phyloP scores from a whole-genome alignment of 1,140 invertebrate genomes.

The Pogonomyrmex barbatus region DNA sequence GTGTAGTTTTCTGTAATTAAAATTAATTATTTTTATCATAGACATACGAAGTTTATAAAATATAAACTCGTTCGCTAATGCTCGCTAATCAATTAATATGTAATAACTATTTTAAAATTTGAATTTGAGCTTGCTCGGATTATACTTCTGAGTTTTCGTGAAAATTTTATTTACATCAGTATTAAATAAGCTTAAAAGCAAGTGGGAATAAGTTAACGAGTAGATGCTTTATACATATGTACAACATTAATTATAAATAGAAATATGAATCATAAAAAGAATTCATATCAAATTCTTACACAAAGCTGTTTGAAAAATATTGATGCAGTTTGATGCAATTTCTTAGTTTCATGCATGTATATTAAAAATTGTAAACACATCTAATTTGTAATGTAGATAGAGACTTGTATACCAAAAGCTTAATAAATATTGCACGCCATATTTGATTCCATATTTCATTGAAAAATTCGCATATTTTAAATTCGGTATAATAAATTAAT shows the following conservation, averaged over 20 bases:
- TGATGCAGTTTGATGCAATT: not conserved
- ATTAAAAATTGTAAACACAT: not conserved
- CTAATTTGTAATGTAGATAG: not conserved
- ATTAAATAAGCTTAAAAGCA: not conserved
- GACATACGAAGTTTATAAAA: not conserved
- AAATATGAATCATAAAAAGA: not conserved
- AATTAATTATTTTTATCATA: not conserved
- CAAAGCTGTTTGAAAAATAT: not conserved
- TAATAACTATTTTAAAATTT: slow-evolving; percentile 20
- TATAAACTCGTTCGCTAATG: not conserved
- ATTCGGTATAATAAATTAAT: not conserved
- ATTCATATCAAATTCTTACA: slow-evolving; percentile 11
- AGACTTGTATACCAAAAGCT: not conserved
- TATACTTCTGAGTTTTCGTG: slow-evolving; percentile 3
- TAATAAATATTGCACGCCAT: slow-evolving; percentile 1
- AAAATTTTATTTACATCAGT: slow-evolving; percentile 19
- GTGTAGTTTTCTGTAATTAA: not conserved
- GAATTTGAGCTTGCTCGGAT: not conserved
- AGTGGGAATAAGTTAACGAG: not conserved
- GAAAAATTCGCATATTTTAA: not conserved
- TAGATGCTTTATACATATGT: not conserved
- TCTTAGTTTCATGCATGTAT: not conserved
- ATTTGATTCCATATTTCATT: not conserved
- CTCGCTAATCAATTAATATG: not conserved
- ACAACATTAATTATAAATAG: not conserved